Evolutionary conservation across 2,888 invertebrate species (phyloP).

Genomic region (Stenoptilia bipunctidactyla): DNA sequence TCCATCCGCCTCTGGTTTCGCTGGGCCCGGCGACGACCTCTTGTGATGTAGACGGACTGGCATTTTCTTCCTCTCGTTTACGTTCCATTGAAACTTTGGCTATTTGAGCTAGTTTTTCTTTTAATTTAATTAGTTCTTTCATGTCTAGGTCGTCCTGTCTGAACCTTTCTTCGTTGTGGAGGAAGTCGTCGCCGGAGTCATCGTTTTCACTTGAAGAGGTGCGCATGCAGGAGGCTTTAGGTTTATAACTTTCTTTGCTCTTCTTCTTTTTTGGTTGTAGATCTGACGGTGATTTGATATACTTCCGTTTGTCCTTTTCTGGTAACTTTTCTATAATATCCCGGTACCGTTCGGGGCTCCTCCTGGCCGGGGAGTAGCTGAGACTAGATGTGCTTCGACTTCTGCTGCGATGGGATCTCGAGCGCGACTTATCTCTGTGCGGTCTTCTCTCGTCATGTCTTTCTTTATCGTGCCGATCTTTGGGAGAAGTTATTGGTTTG

Average conservation of each 20-base stretch:
- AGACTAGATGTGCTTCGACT: slow-evolving; percentile 69
- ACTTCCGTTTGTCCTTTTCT: slow-evolving; percentile 67
- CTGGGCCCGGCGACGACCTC: slow-evolving; percentile 2
- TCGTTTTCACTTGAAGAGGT: slow-evolving; percentile 73
- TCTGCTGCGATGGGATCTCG: slow-evolving; percentile 33
- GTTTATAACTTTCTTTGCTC: slow-evolving; percentile 29
- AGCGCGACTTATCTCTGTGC: slow-evolving; percentile 25
- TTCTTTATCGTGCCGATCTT: slow-evolving; percentile 21
- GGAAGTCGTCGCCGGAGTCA: slow-evolving; percentile 3
- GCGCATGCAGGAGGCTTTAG: slow-evolving; percentile 65
- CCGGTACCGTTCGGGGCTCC: slow-evolving; percentile 77
- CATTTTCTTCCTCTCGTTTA: slow-evolving; percentile 27
- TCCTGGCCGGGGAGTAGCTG: slow-evolving; percentile 78
- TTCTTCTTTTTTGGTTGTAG: slow-evolving; percentile 25
- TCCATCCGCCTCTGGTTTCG: slow-evolving; percentile 5
- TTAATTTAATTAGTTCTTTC: slow-evolving; percentile 77
- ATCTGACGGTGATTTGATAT: slow-evolving; percentile 54
- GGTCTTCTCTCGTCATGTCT: slow-evolving; percentile 11
- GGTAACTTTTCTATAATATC: slow-evolving; percentile 73
- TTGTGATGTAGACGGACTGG: slow-evolving; percentile 30
- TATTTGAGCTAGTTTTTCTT: slow-evolving; percentile 76
- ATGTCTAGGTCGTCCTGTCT: slow-evolving; percentile 71
- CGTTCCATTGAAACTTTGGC: slow-evolving; percentile 72
- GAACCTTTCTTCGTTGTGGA: slow-evolving; percentile 57
- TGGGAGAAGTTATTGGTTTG: slow-evolving; percentile 21